A percentile compares a stretch with the other conserved stretches of the same genome.
Evolutionary conservation across 2,888 invertebrate species (phyloP).

Genomic region (Drosophila subquinaria): DNA sequence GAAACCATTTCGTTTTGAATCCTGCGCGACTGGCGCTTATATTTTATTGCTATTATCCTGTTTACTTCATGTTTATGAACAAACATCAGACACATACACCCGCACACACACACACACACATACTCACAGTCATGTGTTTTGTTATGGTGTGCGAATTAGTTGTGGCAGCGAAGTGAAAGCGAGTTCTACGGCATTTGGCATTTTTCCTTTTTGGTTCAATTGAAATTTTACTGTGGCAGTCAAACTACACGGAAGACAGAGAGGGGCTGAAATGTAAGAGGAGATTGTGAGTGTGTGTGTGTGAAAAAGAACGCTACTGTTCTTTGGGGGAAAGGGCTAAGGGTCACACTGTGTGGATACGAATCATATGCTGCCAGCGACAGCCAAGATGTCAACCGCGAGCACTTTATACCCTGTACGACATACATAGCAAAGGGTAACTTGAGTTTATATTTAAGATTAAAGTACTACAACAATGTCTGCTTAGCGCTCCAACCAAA

Average conservation of each 20-base stretch:
- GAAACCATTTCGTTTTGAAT: constrained; percentile 57
- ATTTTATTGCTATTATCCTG: constrained; percentile 84
- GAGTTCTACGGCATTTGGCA: constrained; percentile 50
- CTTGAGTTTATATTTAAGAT: not conserved
- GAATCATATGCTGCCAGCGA: constrained; percentile 53
- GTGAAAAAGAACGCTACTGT: not conserved
- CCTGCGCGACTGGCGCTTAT: constrained; percentile 73
- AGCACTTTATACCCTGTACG: constrained; percentile 23
- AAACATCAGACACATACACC: constrained; percentile 45
- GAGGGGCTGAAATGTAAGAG: not conserved
- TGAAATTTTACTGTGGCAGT: constrained; percentile 67
- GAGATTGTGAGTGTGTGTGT: not conserved
- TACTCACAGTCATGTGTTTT: constrained; percentile 26
- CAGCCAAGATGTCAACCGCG: constrained; percentile 39
- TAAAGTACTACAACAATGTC: not conserved
- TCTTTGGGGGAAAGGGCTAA: constrained; percentile 12
- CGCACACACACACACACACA: constrained; percentile 19
- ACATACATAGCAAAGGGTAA: not conserved
- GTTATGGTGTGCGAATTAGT: constrained; percentile 82
- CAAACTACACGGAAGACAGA: constrained; percentile 25
- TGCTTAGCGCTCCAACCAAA: too few relatives aligned
- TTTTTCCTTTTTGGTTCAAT: constrained; percentile 60
- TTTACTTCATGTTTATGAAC: constrained; percentile 83
- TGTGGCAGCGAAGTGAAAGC: constrained; percentile 73
- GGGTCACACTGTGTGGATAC: constrained; percentile 40